phyloP scores from a whole-genome alignment of 1,140 invertebrate species.

The Tetragonula clypearis region DNA sequence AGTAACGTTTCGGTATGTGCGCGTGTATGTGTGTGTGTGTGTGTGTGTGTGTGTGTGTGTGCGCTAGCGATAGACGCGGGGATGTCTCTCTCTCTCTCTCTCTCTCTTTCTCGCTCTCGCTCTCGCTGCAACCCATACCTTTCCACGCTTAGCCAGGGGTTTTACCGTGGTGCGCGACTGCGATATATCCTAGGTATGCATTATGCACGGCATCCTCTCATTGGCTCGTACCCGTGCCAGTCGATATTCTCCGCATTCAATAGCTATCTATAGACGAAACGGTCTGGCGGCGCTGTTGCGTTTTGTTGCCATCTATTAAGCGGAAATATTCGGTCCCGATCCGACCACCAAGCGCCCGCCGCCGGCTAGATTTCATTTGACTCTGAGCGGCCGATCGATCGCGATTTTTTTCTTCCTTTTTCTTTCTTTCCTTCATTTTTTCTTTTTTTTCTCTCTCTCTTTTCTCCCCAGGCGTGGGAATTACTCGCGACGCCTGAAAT shows the following conservation, averaged over 20 bases:
- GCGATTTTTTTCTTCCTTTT: background rate
- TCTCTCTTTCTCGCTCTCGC: too few species aligned
- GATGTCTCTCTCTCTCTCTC: too few species aligned
- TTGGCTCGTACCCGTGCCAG: constrained; percentile 65
- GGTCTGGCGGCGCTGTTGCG: constrained; percentile 47
- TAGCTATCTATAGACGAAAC: constrained; percentile 63
- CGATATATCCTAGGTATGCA: constrained; percentile 71
- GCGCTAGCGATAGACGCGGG: background rate
- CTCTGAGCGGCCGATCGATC: background rate
- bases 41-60: background rate
- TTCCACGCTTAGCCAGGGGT: constrained; percentile 41
- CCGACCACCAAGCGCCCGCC: background rate
- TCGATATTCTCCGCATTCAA: constrained; percentile 72
- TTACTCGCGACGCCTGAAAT: background rate
- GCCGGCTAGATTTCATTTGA: constrained; percentile 14
- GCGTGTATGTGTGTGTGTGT: background rate
- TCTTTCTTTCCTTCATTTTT: too few species aligned
- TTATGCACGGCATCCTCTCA: constrained; percentile 72
- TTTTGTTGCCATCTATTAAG: constrained; percentile 72
- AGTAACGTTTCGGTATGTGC: background rate
- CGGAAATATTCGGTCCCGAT: constrained; percentile 67
- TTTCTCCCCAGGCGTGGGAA: background rate
- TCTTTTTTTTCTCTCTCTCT: background rate
- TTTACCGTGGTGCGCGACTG: constrained; percentile 62
- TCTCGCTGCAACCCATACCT: constrained; percentile 1